Evolutionary conservation across 2,797 vertebrate species (phyloP), one percentile per base, ranked within the genome.

Genomic region (Manis pentadactyla): DNA sequence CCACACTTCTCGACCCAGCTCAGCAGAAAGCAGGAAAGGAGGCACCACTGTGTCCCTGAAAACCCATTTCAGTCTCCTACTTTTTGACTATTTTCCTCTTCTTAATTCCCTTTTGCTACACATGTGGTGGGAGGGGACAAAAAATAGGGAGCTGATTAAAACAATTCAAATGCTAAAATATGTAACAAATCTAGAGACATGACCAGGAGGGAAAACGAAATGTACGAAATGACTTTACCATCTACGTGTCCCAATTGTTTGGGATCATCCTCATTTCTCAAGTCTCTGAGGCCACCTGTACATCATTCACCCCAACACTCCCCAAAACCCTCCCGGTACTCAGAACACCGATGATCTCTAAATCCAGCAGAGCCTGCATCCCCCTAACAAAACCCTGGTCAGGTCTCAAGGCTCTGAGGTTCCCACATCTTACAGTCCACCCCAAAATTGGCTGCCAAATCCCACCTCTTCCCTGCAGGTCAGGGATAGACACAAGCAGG

Each of bases 111-210:
- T 78, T 93, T 87, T 46, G 66, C 42, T 78, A 77, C 15, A 64
- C 14, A 21, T 15, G 42, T 5, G 7, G 31, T 4, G 12, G 5
- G 29, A 42, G 11, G 3, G n/a, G 15, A 83, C 87, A 83, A 88
- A 96, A 96, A 29, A 31, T 19, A 57, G 25, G 74, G 25, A 74
- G 64, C 42, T 59, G 49, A 93, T 84, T 84, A 69, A 93, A 96
- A 39, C 39, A 59, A 71, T 57, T 81, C 79, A 93, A 92, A 86
- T 81, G 39, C 55, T 64, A 91, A 91, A 85, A 68, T 83, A 69
- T 4, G 17, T 79, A 79, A 75, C 31, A 74, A 82, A 93, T 42
- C 11, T n/a, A 83, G 53, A 96, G 75, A n/a, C 42, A 7, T 7
- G 29, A 77, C 55, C 25, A 46, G 68, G 29, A 74, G 19, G 11